Percentiles rank a stretch among this genome's conserved stretches.
phyloP scores from a whole-genome alignment of 2,797 vertebrate genomes.

The Diceros bicornis region DNA sequence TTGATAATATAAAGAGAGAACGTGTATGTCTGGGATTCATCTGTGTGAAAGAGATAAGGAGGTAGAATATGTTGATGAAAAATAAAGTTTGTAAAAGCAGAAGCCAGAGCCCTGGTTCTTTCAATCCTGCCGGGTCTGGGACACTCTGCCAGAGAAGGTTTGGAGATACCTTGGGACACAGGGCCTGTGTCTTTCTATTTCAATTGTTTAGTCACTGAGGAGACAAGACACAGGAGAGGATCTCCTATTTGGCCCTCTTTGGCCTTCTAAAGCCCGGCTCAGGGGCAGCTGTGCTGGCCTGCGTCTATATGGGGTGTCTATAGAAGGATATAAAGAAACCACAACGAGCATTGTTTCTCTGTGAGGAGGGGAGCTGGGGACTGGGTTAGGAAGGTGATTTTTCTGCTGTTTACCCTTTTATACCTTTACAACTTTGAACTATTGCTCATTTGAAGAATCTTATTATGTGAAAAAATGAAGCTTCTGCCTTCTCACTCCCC shows the following conservation, averaged over 20 bases:
- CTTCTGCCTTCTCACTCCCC: neutral
- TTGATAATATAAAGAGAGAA: constrained; percentile 46
- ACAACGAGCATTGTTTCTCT: neutral
- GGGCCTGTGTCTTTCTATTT: neutral
- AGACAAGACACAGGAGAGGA: neutral
- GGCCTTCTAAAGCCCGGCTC: neutral
- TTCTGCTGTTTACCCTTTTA: constrained; percentile 15
- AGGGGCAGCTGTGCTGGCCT: neutral
- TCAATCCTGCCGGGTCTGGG: neutral
- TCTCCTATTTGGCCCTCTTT: neutral
- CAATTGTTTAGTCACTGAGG: neutral
- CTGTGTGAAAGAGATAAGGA: constrained; percentile 76
- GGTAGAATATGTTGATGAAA: constrained; percentile 49
- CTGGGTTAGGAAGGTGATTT: neutral
- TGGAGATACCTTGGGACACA: neutral
- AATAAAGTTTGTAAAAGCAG: constrained; percentile 49
- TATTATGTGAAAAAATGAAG: neutral
- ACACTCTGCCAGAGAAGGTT: neutral
- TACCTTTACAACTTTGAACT: constrained; percentile 7
- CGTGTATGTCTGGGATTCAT: neutral
- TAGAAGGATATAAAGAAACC: neutral
- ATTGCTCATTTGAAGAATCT: constrained; percentile 36
- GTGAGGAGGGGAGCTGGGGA: neutral
- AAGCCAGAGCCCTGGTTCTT: constrained; percentile 1
- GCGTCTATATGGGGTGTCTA: neutral